Evolutionary conservation across 1,140 invertebrate genomes (phyloP), one percentile per base, ranked within the genome.

Genomic region (Formica exsecta): DNA sequence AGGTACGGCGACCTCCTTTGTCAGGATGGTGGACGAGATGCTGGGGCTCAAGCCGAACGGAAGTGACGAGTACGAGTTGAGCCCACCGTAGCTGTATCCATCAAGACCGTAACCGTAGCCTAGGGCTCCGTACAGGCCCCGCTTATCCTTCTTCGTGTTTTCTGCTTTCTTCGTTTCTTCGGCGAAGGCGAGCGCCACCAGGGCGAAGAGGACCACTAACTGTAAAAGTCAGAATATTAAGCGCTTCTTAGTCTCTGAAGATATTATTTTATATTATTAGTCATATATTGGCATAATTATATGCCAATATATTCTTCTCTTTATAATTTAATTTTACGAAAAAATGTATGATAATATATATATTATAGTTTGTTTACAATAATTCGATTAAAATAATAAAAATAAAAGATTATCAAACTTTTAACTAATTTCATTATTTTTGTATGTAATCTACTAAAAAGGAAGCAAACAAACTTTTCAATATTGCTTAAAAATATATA

Each of bases 1-100:
- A 2, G 94, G 92, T 13, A 95, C 94, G 59, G 93, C 81, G 3
- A 94, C 92, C 91, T 94, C 93, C 62, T 93, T 93, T 54, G 93
- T 94, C 83, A 95, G 83, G 36, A 94, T 87, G 38, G 93, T 93
- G 61, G 87, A 32, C 32, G 32, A 88, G 71, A 94, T 65, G 11
- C 89, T 89, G 7, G 85, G 74, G 64, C 16, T 75, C 25, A 86
- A 0, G 25, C 64, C 62, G 6, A 75, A 3, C 11, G 90, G 85
- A 73, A 85, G 76, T 6, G 68, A 57, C 25, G 79, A 85, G 25
- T 77, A 77, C 36, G 74, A 19, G 61, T 4, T 41, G 25, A 85
- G 48, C 57, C 73, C 61, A 57, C 81, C 4, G 29, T 74, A 61
- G 16, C 79, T 70, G 5, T 65, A 0, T 0, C 75, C 48, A 29